Evolutionary conservation across 2,113 vertebrate species (phyloP), one percentile per base, ranked within the genome.

Genomic region (Vicugna pacos): DNA sequence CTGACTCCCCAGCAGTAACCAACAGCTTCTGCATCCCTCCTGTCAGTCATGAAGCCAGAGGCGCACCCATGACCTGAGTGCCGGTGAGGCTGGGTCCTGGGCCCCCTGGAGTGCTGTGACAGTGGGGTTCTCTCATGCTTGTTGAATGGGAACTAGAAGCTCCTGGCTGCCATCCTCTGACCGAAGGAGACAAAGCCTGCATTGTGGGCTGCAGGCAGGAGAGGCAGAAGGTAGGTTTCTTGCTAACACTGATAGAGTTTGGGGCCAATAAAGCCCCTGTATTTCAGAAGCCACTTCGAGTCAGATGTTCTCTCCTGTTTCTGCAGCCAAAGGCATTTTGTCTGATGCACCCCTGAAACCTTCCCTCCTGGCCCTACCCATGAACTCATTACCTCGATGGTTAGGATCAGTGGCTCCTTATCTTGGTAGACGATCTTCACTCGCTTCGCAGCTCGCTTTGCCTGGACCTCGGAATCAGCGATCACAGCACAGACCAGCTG

Each of bases 401-500:
- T 98, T 46, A 99, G 97, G 90, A 99, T 98, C 70, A 98, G 91
- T 0, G 98, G 98, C 83, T 98, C 97, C 97, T 98, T 38, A 22
- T 89, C 79, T 95, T 97, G 96, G 93, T 99, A 99, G 26, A 97
- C 85, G 85, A 99, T 98, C 92, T 98, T 98, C 67, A 99, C 98
- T 96, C 56, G 96, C 94, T 97, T 91, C 35, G 98, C 98, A 32
- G 98, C 99, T 92, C 83, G 93, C 84, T 96, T 98, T 50, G 98
- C 98, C 79, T 97, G 98, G 58, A 83, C 60, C 42, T 98, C 96
- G 17, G 98, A 98, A 69, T 98, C 97, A 0, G 98, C 98, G 1
- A 98, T 80, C 75, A 98, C 98, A 0, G 98, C 98, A 81, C 98
- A 99, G 87, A 99, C 65, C 17, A 99, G 96, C 73, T 99, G 98